Percentiles rank a stretch among this genome's conserved stretches.
phyloP scores from a whole-genome alignment of 2,113 vertebrate species.

The Microcebus tavaratra region DNA sequence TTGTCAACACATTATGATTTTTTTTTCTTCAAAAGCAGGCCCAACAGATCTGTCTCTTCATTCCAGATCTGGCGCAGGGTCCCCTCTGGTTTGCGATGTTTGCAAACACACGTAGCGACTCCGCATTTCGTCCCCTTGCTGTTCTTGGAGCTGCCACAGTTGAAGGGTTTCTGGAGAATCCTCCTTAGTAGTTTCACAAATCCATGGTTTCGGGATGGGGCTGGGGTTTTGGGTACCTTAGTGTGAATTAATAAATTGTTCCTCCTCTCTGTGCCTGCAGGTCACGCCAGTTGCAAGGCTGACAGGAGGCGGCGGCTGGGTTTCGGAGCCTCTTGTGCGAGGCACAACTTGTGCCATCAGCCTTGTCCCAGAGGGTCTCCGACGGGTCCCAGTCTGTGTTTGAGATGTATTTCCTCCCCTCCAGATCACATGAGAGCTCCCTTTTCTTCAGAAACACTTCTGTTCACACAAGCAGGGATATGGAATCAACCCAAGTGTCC shows the following conservation, averaged over 20 bases:
- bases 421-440: not conserved
- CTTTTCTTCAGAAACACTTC: not conserved
- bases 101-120: not conserved
- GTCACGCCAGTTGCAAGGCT: not conserved
- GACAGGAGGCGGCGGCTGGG: no score
- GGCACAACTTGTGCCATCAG: not conserved
- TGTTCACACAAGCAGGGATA: not conserved
- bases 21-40: no score
- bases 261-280: not conserved
- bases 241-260: not conserved
- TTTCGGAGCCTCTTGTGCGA: not conserved
- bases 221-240: not conserved
- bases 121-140: not conserved
- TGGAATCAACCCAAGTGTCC: no score
- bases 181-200: not conserved
- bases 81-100: not conserved
- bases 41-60: not conserved
- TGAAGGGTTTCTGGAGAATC: not conserved
- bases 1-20: not conserved
- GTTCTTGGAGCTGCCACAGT: not conserved
- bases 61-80: not conserved
- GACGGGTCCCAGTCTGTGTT: not conserved
- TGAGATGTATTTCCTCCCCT: not conserved
- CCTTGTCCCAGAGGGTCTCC: no score
- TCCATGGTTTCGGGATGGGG: not conserved